Base-by-base conservation (phyloP, 2,113 vertebrate genomes). In the Corythornis madagascariensis region DNA sequence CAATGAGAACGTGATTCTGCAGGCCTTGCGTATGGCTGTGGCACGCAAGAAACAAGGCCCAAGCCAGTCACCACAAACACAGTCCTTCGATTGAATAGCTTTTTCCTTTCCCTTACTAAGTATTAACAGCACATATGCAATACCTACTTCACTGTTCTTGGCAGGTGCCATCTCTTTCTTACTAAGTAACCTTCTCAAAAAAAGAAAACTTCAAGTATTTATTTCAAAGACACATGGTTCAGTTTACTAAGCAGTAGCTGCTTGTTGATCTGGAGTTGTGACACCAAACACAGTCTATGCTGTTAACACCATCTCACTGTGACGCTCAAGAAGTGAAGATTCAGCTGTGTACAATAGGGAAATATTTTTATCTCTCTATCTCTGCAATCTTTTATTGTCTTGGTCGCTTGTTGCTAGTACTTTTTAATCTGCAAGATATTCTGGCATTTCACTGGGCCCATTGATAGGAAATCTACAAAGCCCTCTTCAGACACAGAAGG, bases 1-100 rank as follows among this genome's bases (percentile, higher is more conserved):
- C 97, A 99, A 97, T 7, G 97, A 96, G 65, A 92, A 76, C 3
- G 22, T 72, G 52, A 97, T 99, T 90, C 83, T 98, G 9, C 95
- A 96, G 66, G 97, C 96, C 57, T 75, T 98, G 90, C 97, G 92
- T 69, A 87, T 1, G 1, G 91, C 89, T 31, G 91, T 97, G 77
- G 94, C 94, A 81, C 69, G 76, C 56, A 97, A 97, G 75, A 97
- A 94, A 35, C 93, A 91, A 80, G 17, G 71, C 63, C 59, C 2
- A 5, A 72, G 77, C 61, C 93, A 94, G 69, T 1, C 82, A 67
- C 16, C 83, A 16, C 87, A 91, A 29, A 35, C 72, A 18, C 89
- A 93, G 57, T 33, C 61, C 45, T 83, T 92, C 71, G 45, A 72
- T 48, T 96, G 79, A 96, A n/a, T 16, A 80, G 48, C 52, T 18